phyloP scores from a whole-genome alignment of 2,113 vertebrate species.

The Ptyas mucosa region DNA sequence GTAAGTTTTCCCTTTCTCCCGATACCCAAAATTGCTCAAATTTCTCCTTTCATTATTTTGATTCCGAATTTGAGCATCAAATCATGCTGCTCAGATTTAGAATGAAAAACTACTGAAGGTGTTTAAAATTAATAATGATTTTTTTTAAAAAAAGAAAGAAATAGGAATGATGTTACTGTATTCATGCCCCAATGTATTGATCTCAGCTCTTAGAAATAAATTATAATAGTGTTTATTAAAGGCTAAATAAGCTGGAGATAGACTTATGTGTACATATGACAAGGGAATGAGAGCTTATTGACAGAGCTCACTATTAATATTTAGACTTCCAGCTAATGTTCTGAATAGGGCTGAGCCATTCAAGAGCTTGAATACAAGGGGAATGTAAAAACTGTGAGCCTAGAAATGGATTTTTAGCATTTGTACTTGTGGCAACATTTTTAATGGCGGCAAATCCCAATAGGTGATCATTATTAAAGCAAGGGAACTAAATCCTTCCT shows the following conservation, averaged over 20 bases:
- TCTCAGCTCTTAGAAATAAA: constrained; percentile 47
- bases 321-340: not conserved
- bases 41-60: constrained; percentile 16
- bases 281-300: not conserved
- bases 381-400: not conserved
- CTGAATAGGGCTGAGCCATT: not conserved
- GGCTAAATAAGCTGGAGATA: constrained; percentile 47
- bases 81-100: constrained; percentile 9
- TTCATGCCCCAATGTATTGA: constrained; percentile 42
- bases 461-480: not conserved
- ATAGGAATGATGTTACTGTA: constrained; percentile 1
- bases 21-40: constrained; percentile 14
- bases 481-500: not conserved
- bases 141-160: constrained; percentile 51
- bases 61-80: not conserved
- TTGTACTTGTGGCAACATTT: not conserved
- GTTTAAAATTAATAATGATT: constrained; percentile 49
- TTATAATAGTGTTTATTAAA: constrained; percentile 50
- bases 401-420: not conserved
- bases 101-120: constrained; percentile 36
- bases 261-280: constrained; percentile 1
- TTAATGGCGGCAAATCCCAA: not conserved
- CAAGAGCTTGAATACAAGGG: not conserved
- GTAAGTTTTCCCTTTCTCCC: not conserved
- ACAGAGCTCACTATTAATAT: not conserved